These are phyloP conservation scores for Mirza zaza DNA, from an alignment of 2,113 vertebrate species.

Conservation along the genomic window DNA sequence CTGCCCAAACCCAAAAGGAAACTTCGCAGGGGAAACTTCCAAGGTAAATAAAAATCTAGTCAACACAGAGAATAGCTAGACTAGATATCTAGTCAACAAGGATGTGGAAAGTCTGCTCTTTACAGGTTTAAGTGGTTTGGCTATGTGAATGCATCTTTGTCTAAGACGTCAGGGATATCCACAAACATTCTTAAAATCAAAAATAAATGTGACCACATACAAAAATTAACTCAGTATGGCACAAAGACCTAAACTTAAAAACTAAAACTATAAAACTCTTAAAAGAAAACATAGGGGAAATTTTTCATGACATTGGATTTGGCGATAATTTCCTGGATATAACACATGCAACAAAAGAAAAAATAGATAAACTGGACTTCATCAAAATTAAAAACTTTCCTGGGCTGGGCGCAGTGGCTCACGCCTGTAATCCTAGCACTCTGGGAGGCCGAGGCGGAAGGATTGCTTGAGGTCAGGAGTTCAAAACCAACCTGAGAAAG, in stretches of 20 bases:
- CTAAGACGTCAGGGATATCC: constrained; percentile 67
- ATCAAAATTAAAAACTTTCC: background rate
- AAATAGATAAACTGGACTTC: background rate
- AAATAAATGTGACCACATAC: constrained; percentile 48
- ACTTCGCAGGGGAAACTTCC: constrained; percentile 32
- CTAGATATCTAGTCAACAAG: constrained; percentile 43
- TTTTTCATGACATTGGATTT: background rate
- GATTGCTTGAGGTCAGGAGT: too few relatives aligned
- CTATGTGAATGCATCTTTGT: constrained; percentile 55
- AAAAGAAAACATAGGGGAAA: background rate
- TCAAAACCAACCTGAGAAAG: too few relatives aligned
- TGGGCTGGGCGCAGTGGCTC: background rate
- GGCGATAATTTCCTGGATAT: background rate
- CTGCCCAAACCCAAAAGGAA: background rate
- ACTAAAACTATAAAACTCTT: background rate
- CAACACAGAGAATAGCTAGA: constrained; percentile 56
- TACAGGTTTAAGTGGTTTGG: constrained; percentile 57
- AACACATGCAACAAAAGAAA: background rate
- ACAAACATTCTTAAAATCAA: constrained; percentile 60
- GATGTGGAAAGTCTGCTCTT: constrained; percentile 24
- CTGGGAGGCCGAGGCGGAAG: too few relatives aligned
- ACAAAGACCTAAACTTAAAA: background rate
- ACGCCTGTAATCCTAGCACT: too few relatives aligned
- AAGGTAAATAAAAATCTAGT: background rate
- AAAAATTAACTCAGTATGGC: background rate